Conservation (phyloP, 2,113 vertebrate species). For the Irena cyanogastra region DNA sequence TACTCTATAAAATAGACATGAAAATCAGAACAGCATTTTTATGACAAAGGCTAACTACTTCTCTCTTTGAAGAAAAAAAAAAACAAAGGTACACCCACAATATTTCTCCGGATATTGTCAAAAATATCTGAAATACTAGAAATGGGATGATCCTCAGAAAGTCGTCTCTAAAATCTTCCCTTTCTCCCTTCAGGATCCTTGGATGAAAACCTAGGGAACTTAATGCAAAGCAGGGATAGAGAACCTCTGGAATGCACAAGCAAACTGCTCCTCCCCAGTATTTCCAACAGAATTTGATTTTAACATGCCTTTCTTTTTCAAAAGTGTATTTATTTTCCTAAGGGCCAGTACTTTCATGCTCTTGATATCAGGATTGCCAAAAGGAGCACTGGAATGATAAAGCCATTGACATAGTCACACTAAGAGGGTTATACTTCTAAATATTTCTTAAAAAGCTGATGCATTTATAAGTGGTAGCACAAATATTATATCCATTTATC, state of each 20-base stretch:
- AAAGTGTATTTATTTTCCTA: neutral
- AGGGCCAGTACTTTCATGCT: neutral
- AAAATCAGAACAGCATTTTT: neutral
- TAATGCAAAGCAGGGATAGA: neutral
- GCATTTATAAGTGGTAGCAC: neutral
- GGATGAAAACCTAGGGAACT: neutral
- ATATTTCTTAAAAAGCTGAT: neutral
- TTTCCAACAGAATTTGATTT: neutral
- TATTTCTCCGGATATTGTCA: neutral
- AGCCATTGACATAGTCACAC: neutral
- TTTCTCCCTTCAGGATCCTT: neutral
- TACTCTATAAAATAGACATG: neutral
- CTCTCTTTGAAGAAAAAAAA: neutral
- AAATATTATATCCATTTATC: neutral
- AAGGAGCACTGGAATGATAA: neutral
- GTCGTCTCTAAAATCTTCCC: neutral
- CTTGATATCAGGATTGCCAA: neutral
- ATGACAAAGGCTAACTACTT: neutral
- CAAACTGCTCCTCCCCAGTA: neutral
- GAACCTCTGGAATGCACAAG: neutral
- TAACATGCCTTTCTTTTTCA: neutral
- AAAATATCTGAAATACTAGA: neutral
- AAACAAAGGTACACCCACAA: neutral
- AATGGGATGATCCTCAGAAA: neutral
- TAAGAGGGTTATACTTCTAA: neutral